These are phyloP conservation scores for Chaetodon trifascialis DNA, from an alignment of 2,113 vertebrate species.

Conservation along the genomic window DNA sequence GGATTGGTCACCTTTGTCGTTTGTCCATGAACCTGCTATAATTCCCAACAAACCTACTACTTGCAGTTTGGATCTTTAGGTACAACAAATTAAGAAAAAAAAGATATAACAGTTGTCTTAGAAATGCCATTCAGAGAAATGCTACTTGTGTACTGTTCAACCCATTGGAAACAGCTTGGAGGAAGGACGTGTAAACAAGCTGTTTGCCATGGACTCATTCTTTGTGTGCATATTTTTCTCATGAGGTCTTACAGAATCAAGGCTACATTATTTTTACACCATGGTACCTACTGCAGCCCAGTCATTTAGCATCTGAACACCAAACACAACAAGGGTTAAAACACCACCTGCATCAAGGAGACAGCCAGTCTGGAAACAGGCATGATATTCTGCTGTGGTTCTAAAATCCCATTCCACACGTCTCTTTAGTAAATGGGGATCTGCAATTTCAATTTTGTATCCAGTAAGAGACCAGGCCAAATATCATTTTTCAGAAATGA, in stretches of 20 bases:
- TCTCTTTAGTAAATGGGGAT: not conserved
- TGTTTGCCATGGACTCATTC: conserved; percentile 44
- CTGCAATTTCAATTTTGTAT: not conserved
- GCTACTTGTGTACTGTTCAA: conserved; percentile 61
- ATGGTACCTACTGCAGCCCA: conserved; percentile 43
- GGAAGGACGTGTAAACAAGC: conserved; percentile 50
- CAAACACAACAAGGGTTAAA: conserved; percentile 18
- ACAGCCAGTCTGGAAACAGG: conserved; percentile 28
- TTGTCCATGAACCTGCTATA: not conserved
- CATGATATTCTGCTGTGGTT: conserved; percentile 8
- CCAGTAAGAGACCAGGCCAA: not conserved
- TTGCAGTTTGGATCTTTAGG: not conserved
- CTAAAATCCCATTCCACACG: not conserved
- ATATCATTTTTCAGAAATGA: not conserved
- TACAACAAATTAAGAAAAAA: conserved; percentile 29
- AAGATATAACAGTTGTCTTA: conserved; percentile 28
- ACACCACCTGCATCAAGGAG: conserved; percentile 29
- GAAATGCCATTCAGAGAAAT: conserved; percentile 46
- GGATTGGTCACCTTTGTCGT: not conserved
- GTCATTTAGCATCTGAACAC: not conserved
- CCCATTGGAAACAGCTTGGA: conserved; percentile 44
- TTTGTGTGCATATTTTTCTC: conserved; percentile 69
- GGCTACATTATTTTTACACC: conserved; percentile 70
- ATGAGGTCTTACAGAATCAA: conserved; percentile 59
- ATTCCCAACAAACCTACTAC: not conserved